Conservation (phyloP, 2,888 invertebrate genomes). For the Amitus sp. region DNA sequence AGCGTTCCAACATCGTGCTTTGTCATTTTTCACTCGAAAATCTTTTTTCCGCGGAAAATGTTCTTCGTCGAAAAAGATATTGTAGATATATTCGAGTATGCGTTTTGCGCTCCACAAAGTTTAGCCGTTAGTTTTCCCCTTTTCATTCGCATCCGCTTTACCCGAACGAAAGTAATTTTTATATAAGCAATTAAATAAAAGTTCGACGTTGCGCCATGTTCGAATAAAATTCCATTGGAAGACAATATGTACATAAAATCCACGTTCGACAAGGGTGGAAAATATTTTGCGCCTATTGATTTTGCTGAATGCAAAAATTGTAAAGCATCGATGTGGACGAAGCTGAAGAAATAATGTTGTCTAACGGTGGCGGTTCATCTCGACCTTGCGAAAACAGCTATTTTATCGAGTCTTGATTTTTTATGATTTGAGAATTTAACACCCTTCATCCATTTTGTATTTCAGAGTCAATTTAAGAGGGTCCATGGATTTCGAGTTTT, state of each 20-base stretch:
- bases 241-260: conserved; percentile 20
- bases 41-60: too few species aligned
- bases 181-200: conserved; percentile 8
- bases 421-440: too few species aligned
- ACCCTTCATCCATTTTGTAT: too few species aligned
- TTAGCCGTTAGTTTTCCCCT: background rate
- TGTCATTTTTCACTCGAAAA: too few species aligned
- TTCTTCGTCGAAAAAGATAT: too few species aligned
- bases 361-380: background rate
- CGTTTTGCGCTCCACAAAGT: too few species aligned
- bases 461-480: too few species aligned
- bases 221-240: background rate
- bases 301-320: conserved; percentile 10
- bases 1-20: background rate
- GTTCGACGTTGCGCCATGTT: background rate
- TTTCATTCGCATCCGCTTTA: background rate
- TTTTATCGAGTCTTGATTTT: too few species aligned
- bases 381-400: too few species aligned
- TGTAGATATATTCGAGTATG: too few species aligned
- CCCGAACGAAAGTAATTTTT: conserved; percentile 30
- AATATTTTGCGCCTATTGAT: conserved; percentile 8
- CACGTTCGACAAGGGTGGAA: conserved; percentile 14
- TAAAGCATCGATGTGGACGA: conserved; percentile 20
- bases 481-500: too few species aligned
- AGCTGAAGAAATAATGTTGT: conserved; percentile 18